Conservation (phyloP, 2,113 vertebrate species). For the Desmodus rotundus region DNA sequence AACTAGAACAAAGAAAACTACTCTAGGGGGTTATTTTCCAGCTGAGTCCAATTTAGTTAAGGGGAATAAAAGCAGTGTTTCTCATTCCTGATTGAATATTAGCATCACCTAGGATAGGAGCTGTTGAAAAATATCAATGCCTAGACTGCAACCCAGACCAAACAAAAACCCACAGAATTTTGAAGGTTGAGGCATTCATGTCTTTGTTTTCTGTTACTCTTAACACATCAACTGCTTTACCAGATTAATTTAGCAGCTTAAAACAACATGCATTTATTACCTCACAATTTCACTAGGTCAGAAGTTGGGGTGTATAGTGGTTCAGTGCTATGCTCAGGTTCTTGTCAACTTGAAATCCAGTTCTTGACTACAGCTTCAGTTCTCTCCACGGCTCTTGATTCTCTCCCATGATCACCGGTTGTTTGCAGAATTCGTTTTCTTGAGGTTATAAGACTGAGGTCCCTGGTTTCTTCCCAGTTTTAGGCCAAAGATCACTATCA, state of each 20-base stretch:
- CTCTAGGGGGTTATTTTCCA: constrained; percentile 13
- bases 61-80: not conserved
- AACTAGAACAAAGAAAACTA: not conserved
- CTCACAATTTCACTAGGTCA: not conserved
- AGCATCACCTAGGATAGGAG: not conserved
- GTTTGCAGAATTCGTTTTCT: not conserved
- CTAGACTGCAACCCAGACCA: not conserved
- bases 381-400: not conserved
- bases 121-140: not conserved
- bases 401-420: not conserved
- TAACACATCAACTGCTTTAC: not conserved
- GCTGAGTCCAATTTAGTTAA: not conserved
- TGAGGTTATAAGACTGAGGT: not conserved
- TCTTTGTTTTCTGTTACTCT: not conserved
- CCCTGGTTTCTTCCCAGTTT: not conserved
- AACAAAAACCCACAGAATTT: not conserved
- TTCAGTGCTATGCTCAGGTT: not conserved
- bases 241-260: not conserved
- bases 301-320: not conserved
- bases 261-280: not conserved
- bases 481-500: not conserved
- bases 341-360: not conserved
- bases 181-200: not conserved
- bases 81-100: not conserved
- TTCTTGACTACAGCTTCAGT: not conserved